Evolutionary conservation across 2,888 invertebrate species (phyloP), one percentile per base, ranked within the genome.

Genomic region (Lasiommata megera): DNA sequence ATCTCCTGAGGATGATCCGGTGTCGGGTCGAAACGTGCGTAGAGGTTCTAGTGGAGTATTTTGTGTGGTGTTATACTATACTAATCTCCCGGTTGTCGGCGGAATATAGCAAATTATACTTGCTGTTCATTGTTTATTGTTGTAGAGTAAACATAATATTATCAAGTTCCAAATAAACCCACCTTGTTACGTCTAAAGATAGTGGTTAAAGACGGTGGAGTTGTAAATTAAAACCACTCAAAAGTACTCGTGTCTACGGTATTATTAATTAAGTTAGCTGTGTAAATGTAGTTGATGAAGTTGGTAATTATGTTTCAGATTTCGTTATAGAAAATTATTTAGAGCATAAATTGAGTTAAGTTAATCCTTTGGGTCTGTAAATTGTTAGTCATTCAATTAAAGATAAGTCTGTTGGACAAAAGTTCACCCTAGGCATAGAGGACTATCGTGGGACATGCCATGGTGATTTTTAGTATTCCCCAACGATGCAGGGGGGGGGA

Each of bases 221-320:
- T 34, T 34, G 6, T 29, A 29, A 18, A 44, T 44, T 44, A 16
- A 47, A 34, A 18, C 7, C 8, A 6, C 34, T 14, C 29, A 6
- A 47, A 47, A 34, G 34, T 34, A 17, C 18, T 18, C 34, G 17
- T 18, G 18, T 47, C 34, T 34, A 47, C 34, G 16, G 47, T 34
- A 34, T 36, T 47, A 47, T 34, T 47, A 47, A 47, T 47, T 47
- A n/a, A 34, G 47, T 47, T 47, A 34, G 34, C 47, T 18, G 11
- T 34, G 47, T 47, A 34, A 47, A 47, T 47, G 18, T 34, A 36
- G 17, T 47, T 47, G n/a, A 34, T 47, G 47, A 47, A 47, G 34
- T 47, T 47, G 34, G 6, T 47, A 34, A 47, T 47, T 47, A 47
- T 11, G 34, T 47, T 47, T 47, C 34, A n/a, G 47, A 47, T 47